Percentiles rank a stretch among this genome's conserved stretches.
Evolutionary conservation across 2,888 invertebrate genomes (phyloP).

Genomic region (Drosophila peninsularis): DNA sequence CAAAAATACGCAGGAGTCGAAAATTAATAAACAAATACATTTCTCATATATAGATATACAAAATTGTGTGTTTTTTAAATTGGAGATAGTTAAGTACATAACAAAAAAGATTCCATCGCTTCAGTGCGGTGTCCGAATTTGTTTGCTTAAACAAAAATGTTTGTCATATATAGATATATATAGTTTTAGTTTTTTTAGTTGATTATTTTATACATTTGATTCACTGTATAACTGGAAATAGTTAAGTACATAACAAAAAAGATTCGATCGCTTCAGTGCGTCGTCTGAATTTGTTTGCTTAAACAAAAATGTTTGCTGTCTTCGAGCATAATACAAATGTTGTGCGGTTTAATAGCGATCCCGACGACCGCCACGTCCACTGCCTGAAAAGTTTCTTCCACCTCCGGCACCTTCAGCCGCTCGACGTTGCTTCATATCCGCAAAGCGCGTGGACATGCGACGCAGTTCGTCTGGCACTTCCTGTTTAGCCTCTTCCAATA

Average conservation of each 20-base stretch:
- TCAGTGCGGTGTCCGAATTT: too few species aligned
- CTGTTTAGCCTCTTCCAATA: slow-evolving; percentile 94
- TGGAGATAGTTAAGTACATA: too few species aligned
- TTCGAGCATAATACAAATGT: slow-evolving; percentile 10
- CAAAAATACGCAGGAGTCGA: slow-evolving; percentile 89
- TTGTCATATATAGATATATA: too few species aligned
- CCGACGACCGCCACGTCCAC: slow-evolving; percentile 46
- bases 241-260: slow-evolving; percentile 3
- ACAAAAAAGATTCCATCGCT: too few species aligned
- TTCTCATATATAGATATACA: too few species aligned
- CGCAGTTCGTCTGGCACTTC: slow-evolving; percentile 91
- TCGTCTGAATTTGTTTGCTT: slow-evolving; percentile 15
- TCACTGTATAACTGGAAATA: not conserved
- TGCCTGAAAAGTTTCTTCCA: slow-evolving; percentile 24
- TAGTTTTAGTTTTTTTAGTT: not conserved
- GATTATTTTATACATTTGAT: not conserved
- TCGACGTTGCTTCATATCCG: slow-evolving; percentile 88
- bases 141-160: too few species aligned
- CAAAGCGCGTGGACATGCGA: slow-evolving; percentile 91
- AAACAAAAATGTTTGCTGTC: slow-evolving; percentile 14
- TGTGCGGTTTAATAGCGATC: slow-evolving; percentile 50
- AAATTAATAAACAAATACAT: slow-evolving; percentile 34
- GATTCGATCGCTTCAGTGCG: slow-evolving; percentile 51
- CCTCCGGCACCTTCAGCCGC: slow-evolving; percentile 85
- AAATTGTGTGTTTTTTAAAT: too few species aligned